A percentile compares a stretch with the other conserved stretches of the same genome.
phyloP scores from a whole-genome alignment of 2,113 vertebrate genomes.

The Mugil cephalus region DNA sequence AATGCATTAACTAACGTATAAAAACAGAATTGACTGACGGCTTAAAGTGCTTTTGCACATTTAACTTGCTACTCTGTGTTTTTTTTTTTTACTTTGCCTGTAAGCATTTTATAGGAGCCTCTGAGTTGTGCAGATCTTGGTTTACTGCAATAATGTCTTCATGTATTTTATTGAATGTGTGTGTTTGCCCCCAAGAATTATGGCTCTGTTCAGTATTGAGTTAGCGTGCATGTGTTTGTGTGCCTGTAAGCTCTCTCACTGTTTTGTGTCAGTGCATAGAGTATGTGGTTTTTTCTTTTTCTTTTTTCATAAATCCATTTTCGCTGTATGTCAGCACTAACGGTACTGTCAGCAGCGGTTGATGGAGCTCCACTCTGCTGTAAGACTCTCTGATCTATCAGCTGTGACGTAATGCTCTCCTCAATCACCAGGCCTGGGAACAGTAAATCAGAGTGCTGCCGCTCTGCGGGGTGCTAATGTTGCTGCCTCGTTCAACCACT shows the following conservation, averaged over 20 bases:
- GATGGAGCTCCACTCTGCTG: conserved; percentile 76
- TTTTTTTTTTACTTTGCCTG: conserved; percentile 43
- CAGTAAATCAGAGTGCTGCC: conserved; percentile 74
- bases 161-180: conserved; percentile 57
- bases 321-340: conserved; percentile 70
- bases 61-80: background rate
- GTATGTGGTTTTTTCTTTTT: conserved; percentile 37
- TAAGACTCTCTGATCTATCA: conserved; percentile 75
- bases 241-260: conserved; percentile 33
- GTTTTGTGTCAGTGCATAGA: conserved; percentile 61
- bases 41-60: conserved; percentile 35
- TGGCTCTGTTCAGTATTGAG: conserved; percentile 27
- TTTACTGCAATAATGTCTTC: conserved; percentile 51
- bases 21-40: conserved; percentile 37
- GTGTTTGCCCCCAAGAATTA: conserved; percentile 51
- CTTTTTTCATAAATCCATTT: conserved; percentile 68
- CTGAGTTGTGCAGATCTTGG: conserved; percentile 42
- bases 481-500: conserved; percentile 37
- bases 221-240: conserved; percentile 39
- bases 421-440: conserved; percentile 74
- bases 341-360: conserved; percentile 70
- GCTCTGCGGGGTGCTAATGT: conserved; percentile 74
- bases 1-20: conserved; percentile 46
- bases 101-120: conserved; percentile 56
- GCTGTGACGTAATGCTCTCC: conserved; percentile 77